Conservation (phyloP, 1,140 invertebrate genomes). For the Calosoma granatense region DNA sequence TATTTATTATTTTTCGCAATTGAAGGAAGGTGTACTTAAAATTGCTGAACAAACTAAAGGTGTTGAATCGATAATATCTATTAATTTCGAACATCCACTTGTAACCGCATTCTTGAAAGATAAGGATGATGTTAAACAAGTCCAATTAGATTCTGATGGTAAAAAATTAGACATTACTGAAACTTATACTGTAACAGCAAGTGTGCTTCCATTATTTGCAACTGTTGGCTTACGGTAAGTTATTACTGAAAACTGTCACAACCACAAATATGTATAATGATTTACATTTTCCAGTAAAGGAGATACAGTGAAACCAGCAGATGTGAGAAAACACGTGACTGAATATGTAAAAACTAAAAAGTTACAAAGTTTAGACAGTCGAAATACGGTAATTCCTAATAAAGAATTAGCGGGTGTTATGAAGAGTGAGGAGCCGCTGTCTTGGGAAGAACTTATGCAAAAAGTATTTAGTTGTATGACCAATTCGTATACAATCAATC, state of each 20-base stretch:
- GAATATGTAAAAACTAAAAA: conserved; percentile 60
- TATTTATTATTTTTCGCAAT: conserved; percentile 14
- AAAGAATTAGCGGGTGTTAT: conserved; percentile 27
- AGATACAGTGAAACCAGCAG: conserved; percentile 49
- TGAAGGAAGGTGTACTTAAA: conserved; percentile 48
- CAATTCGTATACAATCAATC: conserved; percentile 57
- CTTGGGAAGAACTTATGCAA: conserved; percentile 65
- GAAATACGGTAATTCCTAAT: conserved; percentile 42
- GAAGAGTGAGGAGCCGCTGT: conserved; percentile 37
- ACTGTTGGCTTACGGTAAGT: conserved; percentile 45
- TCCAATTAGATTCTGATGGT: conserved; percentile 27
- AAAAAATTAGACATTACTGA: conserved; percentile 49
- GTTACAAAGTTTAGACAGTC: conserved; percentile 24
- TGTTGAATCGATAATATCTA: conserved; percentile 54
- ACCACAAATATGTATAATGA: conserved; percentile 16
- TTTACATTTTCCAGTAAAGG: conserved; percentile 58
- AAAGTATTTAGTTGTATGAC: conserved; percentile 65
- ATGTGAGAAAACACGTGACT: conserved; percentile 60
- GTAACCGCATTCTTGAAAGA: conserved; percentile 32
- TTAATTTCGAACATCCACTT: conserved; percentile 46
- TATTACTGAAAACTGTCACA: conserved; percentile 10
- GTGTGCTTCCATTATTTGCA: conserved; percentile 53
- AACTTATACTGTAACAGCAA: conserved; percentile 56
- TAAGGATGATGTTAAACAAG: conserved; percentile 21
- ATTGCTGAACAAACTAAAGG: conserved; percentile 62